These are phyloP conservation scores for Melanotaenia nigrans DNA, from an alignment of 2,797 vertebrate genomes.

Conservation along the genomic window DNA sequence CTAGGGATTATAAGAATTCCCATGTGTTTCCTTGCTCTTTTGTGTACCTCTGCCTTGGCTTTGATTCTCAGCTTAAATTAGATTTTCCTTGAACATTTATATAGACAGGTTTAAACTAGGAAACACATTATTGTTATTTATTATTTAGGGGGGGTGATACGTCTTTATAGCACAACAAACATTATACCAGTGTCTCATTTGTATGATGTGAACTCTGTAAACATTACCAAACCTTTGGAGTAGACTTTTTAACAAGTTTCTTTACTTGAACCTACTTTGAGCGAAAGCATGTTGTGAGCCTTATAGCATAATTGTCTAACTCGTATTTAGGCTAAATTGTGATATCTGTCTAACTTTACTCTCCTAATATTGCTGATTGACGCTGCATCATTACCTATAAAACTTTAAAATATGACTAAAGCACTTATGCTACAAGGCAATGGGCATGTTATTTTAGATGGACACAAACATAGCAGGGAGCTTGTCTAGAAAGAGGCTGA, in stretches of 20 bases:
- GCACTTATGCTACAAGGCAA: not conserved
- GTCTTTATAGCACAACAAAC: not conserved
- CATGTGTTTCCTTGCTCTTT: not conserved
- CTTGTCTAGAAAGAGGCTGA: not conserved
- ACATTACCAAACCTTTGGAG: too few relatives aligned
- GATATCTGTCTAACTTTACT: too few relatives aligned
- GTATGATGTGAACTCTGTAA: too few relatives aligned
- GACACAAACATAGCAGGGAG: not conserved
- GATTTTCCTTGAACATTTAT: not conserved
- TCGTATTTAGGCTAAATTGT: too few relatives aligned
- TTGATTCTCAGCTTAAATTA: not conserved
- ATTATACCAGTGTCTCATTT: too few relatives aligned
- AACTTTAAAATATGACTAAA: too few relatives aligned
- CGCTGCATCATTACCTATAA: too few relatives aligned
- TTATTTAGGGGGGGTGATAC: too few relatives aligned
- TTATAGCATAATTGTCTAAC: too few relatives aligned
- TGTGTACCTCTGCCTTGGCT: not conserved
- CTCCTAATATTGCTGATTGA: too few relatives aligned
- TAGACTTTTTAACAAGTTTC: not conserved
- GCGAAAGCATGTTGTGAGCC: not conserved
- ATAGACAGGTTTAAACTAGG: not conserved
- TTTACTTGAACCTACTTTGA: conserved; percentile 30
- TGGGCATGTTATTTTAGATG: not conserved
- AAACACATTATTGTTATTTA: too few relatives aligned
- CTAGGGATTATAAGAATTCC: not conserved